Percentiles rank a stretch among this genome's conserved stretches.
Evolutionary conservation across 2,888 invertebrate genomes (phyloP).

Genomic region (Cremastobaeus sp.): DNA sequence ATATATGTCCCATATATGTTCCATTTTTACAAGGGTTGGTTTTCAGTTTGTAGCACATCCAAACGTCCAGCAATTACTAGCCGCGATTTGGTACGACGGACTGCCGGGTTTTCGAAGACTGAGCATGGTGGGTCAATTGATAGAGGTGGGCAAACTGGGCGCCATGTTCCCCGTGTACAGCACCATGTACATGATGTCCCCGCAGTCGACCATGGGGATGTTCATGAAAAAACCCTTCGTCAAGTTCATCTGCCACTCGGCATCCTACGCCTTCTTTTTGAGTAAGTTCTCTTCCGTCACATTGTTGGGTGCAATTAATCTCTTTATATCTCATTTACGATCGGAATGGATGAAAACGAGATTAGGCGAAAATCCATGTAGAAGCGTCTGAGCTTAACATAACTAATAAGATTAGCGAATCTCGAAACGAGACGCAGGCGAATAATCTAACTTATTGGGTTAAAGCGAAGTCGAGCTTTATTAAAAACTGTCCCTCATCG

Average conservation of each 20-base stretch:
- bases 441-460: constrained; percentile 28
- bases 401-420: constrained; percentile 42
- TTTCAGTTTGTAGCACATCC: constrained; percentile 98
- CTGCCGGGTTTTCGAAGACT: constrained; percentile 96
- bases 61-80: constrained; percentile 96
- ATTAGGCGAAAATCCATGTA: constrained; percentile 39
- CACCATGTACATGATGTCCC: constrained; percentile 93
- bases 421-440: constrained; percentile 27
- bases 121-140: constrained; percentile 90
- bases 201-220: constrained; percentile 90
- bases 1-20: too few relatives aligned
- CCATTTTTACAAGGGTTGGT: too few relatives aligned
- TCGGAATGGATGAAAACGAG: constrained; percentile 39
- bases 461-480: constrained; percentile 9
- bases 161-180: constrained; percentile 96
- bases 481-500: constrained; percentile 6
- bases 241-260: constrained; percentile 98
- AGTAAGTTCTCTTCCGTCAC: constrained; percentile 90
- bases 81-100: constrained; percentile 99
- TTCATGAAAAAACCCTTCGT: constrained; percentile 99
- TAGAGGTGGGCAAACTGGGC: constrained; percentile 92
- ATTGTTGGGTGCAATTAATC: constrained; percentile 41
- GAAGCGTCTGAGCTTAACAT: constrained; percentile 24
- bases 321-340: constrained; percentile 42
- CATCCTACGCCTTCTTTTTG: constrained; percentile 96